phyloP scores from a whole-genome alignment of 2,113 vertebrate species.

The Psittacus erithacus region DNA sequence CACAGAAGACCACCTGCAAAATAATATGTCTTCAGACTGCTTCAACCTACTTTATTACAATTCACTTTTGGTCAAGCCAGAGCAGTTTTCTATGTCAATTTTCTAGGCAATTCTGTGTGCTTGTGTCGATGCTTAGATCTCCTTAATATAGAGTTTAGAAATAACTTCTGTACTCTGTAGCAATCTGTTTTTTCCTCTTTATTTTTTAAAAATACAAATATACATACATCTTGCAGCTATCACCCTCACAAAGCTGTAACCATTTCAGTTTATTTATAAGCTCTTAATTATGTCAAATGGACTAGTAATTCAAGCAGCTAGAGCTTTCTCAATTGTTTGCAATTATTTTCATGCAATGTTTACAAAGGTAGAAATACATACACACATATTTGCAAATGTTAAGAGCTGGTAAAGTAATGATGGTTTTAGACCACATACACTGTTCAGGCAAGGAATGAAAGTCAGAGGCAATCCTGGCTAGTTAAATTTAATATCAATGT shows the following conservation, averaged over 20 bases:
- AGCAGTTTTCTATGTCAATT: background rate
- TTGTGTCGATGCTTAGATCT: background rate
- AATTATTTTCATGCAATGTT: background rate
- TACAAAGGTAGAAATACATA: background rate
- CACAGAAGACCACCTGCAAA: background rate
- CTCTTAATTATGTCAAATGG: background rate
- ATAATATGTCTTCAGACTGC: background rate
- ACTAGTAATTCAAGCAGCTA: background rate
- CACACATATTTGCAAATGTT: background rate
- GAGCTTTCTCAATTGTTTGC: background rate
- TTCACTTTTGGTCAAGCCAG: background rate
- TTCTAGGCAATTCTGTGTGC: background rate
- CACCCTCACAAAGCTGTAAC: background rate
- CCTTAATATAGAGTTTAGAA: background rate
- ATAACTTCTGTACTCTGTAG: background rate
- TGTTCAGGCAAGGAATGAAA: background rate
- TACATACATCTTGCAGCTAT: background rate
- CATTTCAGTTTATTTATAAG: background rate
- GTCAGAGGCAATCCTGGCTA: background rate
- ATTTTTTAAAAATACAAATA: background rate
- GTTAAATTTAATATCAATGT: background rate
- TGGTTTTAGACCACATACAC: background rate
- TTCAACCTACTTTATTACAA: background rate
- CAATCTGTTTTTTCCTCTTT: background rate
- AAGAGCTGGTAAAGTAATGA: background rate